Conservation (phyloP, 1,140 invertebrate species). For the Conus betulinus region DNA sequence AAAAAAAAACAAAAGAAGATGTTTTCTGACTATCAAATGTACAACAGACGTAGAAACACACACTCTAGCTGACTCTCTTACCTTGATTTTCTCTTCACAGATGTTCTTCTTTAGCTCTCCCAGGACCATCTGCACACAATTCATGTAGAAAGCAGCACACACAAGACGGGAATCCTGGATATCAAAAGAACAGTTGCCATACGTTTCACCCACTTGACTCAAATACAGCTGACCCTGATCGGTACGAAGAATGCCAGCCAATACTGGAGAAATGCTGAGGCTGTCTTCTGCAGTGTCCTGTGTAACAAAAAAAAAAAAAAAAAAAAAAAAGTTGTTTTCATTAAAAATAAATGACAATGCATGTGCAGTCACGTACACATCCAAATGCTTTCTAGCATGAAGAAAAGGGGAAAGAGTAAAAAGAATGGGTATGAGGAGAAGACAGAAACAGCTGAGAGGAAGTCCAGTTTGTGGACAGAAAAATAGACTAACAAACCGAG, state of each 20-base stretch:
- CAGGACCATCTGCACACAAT: neutral
- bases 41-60: no score
- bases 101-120: neutral
- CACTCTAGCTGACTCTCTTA: no score
- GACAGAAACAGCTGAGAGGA: no score
- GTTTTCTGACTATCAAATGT: no score
- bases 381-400: no score
- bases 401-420: no score
- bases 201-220: neutral
- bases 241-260: neutral
- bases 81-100: neutral
- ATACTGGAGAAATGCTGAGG: neutral
- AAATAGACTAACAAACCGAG: no score
- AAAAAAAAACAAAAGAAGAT: no score
- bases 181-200: neutral
- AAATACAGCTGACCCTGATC: neutral
- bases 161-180: conserved; percentile 4
- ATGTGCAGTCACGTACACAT: no score
- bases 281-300: conserved; percentile 4
- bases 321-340: neutral
- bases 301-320: neutral
- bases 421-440: no score
- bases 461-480: no score
- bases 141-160: conserved; percentile 8
- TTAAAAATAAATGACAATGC: no score